phyloP scores from a whole-genome alignment of 1,140 invertebrate genomes.

The Drosophila santomea region DNA sequence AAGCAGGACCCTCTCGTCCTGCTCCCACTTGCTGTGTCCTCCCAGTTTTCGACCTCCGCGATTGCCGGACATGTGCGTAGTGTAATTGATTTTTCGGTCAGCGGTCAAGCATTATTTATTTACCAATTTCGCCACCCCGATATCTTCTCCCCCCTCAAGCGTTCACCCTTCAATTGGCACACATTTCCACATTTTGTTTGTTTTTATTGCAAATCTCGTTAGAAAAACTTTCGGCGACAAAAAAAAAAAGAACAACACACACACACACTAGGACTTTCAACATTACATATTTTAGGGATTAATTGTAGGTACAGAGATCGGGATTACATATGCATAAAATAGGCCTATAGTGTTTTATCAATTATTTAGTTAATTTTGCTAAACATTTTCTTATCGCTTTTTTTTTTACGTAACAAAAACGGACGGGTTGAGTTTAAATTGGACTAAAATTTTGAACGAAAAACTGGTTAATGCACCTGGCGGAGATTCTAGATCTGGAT shows the following conservation, averaged over 20 bases:
- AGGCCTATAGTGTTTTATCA: conserved; percentile 1
- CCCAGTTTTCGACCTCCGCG: not conserved
- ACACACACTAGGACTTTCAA: conserved; percentile 24
- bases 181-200: not conserved
- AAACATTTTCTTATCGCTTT: conserved; percentile 18
- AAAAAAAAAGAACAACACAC: conserved; percentile 13
- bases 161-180: too few species aligned
- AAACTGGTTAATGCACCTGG: not conserved
- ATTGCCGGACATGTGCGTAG: conserved; percentile 38
- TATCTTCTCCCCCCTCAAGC: too few species aligned
- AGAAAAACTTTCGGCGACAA: conserved; percentile 22
- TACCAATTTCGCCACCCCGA: not conserved
- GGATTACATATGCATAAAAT: conserved; percentile 19
- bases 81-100: conserved; percentile 35
- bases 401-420: conserved; percentile 20
- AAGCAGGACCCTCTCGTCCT: not conserved
- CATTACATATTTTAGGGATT: conserved; percentile 39
- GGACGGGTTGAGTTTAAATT: conserved; percentile 2
- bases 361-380: conserved; percentile 42
- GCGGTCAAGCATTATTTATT: conserved; percentile 21
- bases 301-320: conserved; percentile 43
- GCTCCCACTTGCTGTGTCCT: not conserved
- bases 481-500: not conserved
- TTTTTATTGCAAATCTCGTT: conserved; percentile 50
- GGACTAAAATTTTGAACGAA: conserved; percentile 39